Evolutionary conservation across 2,113 vertebrate genomes (phyloP), one percentile per base, ranked within the genome.

Genomic region (Procavia capensis): DNA sequence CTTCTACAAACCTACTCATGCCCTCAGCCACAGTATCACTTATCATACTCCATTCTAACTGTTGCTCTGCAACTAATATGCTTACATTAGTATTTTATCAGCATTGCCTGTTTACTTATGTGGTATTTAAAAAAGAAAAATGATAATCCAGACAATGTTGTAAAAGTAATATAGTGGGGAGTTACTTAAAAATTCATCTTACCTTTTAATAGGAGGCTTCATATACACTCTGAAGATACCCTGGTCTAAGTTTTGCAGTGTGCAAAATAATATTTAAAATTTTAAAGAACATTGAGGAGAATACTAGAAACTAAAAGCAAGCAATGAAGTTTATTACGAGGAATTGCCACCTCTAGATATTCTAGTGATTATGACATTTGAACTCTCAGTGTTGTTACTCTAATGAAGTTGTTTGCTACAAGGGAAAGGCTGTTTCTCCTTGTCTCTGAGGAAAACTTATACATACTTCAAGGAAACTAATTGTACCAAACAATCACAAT

Each of bases 381-480:
- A 86, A 91, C 13, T 34, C 76, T 81, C 78, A 85, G 0, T 88
- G 1, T 78, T 97, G 4, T 88, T 84, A 93, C 96, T 90, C 94
- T 85, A 72, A 97, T 98, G 96, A 96, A 97, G 91, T 70, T 94
- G 92, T 98, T 97, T 95, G 10, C 68, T 82, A 84, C 68, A 57
- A 93, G 91, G 84, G 90, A 95, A 97, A 68, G 84, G 86, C 78
- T 87, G 70, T 74, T 97, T 63, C 91, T 98, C 54, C 96, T 97
- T 98, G 94, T 93, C 95, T 95, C 81, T 85, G 93, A 95, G 98
- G 91, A n/a, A n/a, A n/a, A n/a, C n/a, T n/a, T n/a, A n/a, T n/a
- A n/a, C n/a, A 64, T 61, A 85, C 39, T 88, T 96, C 76, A 85
- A 78, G 89, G 82, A 87, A 93, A 91, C 27, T 22, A 94, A 96